phyloP scores from a whole-genome alignment of 2,888 invertebrate genomes.

The Bombyx huttoni region DNA sequence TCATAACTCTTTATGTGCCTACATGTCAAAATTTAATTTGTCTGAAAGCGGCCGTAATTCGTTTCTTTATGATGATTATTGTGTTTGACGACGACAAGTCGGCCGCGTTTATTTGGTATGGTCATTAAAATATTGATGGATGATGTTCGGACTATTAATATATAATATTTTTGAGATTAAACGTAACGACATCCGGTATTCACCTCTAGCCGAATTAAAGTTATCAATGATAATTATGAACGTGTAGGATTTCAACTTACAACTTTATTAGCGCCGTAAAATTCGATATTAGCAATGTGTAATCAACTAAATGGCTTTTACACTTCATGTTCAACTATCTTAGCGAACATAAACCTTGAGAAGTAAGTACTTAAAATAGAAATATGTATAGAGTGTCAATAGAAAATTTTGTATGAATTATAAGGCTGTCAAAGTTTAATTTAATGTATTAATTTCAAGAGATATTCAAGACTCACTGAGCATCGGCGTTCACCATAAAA shows the following conservation, averaged over 20 bases:
- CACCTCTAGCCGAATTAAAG: conserved; percentile 14
- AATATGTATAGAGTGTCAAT: conserved; percentile 11
- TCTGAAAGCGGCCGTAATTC: conserved; percentile 18
- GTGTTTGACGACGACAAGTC: conserved; percentile 19
- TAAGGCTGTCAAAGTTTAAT: conserved; percentile 6
- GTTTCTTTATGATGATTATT: conserved; percentile 26
- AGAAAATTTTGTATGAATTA: conserved; percentile 7
- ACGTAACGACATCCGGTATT: conserved; percentile 30
- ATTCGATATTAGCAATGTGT: conserved; percentile 14
- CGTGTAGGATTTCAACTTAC: conserved; percentile 29
- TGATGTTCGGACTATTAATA: conserved; percentile 17
- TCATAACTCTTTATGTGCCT: conserved; percentile 12
- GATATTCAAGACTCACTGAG: conserved; percentile 16
- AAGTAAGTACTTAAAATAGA: conserved; percentile 11
- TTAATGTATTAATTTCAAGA: conserved; percentile 12
- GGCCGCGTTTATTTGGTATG: conserved; percentile 17
- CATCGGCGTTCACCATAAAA: conserved; percentile 10
- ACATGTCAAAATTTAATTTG: conserved; percentile 15
- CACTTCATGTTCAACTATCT: conserved; percentile 19
- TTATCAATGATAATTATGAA: conserved; percentile 15
- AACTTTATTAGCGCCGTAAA: conserved; percentile 31
- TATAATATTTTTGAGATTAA: conserved; percentile 23
- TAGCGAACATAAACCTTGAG: conserved; percentile 1
- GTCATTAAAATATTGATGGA: conserved; percentile 21
- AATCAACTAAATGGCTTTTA: conserved; percentile 17